Percentiles rank a stretch among this genome's conserved stretches.
phyloP scores from a whole-genome alignment of 2,113 vertebrate species.

The Anguilla rostrata region DNA sequence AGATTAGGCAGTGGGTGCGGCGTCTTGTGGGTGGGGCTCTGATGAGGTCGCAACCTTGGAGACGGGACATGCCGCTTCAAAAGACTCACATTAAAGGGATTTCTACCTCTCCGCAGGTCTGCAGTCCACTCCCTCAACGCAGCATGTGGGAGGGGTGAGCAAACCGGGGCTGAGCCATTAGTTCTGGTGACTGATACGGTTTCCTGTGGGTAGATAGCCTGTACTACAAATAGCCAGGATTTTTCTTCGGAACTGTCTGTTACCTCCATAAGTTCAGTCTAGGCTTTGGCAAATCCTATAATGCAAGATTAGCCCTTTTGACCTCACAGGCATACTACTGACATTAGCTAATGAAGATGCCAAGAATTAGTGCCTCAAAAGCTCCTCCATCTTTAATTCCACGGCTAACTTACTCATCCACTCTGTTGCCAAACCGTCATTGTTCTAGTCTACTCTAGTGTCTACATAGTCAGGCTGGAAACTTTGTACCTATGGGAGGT shows the following conservation, averaged over 20 bases:
- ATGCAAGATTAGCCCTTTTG: conserved; percentile 67
- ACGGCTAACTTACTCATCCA: not conserved
- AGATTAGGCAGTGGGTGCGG: conserved; percentile 51
- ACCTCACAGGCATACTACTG: conserved; percentile 70
- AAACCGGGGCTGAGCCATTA: not conserved
- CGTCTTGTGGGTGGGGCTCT: not conserved
- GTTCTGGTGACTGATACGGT: conserved; percentile 29
- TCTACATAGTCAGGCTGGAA: too few species aligned
- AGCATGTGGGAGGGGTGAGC: not conserved
- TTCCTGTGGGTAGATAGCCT: conserved; percentile 54
- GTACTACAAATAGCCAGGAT: conserved; percentile 47
- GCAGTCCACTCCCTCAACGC: not conserved
- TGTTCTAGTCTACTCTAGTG: not conserved
- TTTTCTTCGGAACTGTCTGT: conserved; percentile 58
- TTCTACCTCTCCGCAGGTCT: not conserved
- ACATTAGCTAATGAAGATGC: conserved; percentile 65
- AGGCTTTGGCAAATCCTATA: conserved; percentile 71
- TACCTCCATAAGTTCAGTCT: conserved; percentile 67
- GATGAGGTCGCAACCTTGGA: not conserved
- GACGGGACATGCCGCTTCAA: too few species aligned
- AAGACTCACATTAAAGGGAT: too few species aligned
- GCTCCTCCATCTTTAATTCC: conserved; percentile 4
- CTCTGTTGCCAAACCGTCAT: not conserved
- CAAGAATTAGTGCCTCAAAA: not conserved
- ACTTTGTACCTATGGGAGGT: too few species aligned